Conservation (phyloP, 2,113 vertebrate genomes). For the Rana temporaria region DNA sequence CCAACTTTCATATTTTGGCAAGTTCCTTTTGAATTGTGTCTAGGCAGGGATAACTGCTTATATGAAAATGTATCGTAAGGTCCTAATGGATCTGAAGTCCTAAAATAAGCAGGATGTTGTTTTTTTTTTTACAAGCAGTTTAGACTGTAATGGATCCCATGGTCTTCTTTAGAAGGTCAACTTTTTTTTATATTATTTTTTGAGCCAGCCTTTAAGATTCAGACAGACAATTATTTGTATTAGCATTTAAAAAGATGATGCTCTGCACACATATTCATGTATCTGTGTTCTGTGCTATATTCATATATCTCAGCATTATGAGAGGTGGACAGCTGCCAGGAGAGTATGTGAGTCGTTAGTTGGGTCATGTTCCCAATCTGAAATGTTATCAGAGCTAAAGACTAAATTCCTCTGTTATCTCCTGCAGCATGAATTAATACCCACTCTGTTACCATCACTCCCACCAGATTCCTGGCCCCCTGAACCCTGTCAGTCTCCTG, state of each 20-base stretch:
- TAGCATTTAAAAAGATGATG: not conserved
- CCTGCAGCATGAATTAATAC: not conserved
- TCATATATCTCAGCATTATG: too few relatives aligned
- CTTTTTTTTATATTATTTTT: too few relatives aligned
- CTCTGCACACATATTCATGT: not conserved
- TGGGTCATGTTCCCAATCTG: not conserved
- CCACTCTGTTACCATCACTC: not conserved
- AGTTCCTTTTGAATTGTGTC: too few relatives aligned
- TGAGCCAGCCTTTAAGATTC: too few relatives aligned
- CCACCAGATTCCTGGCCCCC: constrained; percentile 22
- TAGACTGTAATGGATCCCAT: too few relatives aligned
- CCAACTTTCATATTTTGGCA: too few relatives aligned
- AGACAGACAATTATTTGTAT: not conserved
- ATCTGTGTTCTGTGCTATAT: not conserved
- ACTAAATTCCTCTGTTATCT: constrained; percentile 43
- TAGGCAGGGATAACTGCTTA: too few relatives aligned
- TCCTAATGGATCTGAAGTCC: too few relatives aligned
- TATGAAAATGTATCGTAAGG: too few relatives aligned
- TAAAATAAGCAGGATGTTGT: too few relatives aligned
- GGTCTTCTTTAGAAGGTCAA: too few relatives aligned
- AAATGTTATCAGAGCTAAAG: constrained; percentile 2
- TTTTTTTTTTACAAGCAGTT: too few relatives aligned
- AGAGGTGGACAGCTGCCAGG: not conserved
- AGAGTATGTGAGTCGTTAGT: not conserved
- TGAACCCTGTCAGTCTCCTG: not conserved